Percentiles rank a stretch among this genome's conserved stretches.
Evolutionary conservation across 2,888 invertebrate genomes (phyloP).

Genomic region (Coecobrya sp.): DNA sequence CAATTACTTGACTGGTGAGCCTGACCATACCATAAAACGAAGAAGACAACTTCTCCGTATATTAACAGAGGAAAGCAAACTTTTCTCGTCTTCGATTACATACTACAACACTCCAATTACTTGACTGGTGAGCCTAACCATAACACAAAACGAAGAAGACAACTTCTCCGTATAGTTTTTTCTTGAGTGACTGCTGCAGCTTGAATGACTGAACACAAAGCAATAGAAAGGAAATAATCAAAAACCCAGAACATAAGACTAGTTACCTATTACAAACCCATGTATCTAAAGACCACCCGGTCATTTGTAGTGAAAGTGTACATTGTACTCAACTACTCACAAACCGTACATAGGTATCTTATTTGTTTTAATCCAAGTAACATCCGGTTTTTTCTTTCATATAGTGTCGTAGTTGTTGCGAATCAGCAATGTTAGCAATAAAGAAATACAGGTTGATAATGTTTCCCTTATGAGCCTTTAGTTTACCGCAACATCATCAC

Average conservation of each 20-base stretch:
- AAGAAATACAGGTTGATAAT: background rate
- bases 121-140: slow-evolving; percentile 31
- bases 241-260: slow-evolving; percentile 55
- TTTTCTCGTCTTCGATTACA: slow-evolving; percentile 67
- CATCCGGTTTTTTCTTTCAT: background rate
- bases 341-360: background rate
- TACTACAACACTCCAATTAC: slow-evolving; percentile 51
- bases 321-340: background rate
- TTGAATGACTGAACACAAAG: background rate
- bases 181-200: slow-evolving; percentile 45
- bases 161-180: slow-evolving; percentile 38
- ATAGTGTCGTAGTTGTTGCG: background rate
- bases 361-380: background rate
- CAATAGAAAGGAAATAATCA: slow-evolving; percentile 49
- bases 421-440: background rate
- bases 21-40: slow-evolving; percentile 16
- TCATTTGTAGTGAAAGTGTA: background rate
- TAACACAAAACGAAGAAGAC: slow-evolving; percentile 13
- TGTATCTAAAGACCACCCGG: slow-evolving; percentile 13
- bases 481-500: background rate
- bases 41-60: slow-evolving; percentile 41
- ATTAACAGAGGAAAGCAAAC: slow-evolving; percentile 10
- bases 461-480: background rate
- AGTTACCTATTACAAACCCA: slow-evolving; percentile 66
- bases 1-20: slow-evolving; percentile 29